A percentile compares a stretch with the other conserved stretches of the same genome.
Conservation (phyloP, 2,888 invertebrate species). For the Cheilosia grossa region DNA sequence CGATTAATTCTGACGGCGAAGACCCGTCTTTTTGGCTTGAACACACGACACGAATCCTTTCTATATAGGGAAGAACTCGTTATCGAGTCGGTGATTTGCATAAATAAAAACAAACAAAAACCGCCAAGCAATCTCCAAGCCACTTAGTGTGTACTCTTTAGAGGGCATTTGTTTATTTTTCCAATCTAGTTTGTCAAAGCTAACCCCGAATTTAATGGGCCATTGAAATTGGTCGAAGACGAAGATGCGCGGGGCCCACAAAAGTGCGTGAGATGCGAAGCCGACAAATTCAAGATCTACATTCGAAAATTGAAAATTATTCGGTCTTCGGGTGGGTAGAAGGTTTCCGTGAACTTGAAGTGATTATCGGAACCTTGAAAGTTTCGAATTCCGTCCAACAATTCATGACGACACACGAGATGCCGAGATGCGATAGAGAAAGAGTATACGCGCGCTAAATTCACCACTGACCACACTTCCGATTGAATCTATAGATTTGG, state of each 20-base stretch:
- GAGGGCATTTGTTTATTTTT: neutral
- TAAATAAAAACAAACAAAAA: slow-evolving; percentile 24
- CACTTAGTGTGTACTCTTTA: neutral
- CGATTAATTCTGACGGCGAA: slow-evolving; percentile 31
- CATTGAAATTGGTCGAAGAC: neutral
- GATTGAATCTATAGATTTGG: neutral
- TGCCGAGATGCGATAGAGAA: slow-evolving; percentile 7
- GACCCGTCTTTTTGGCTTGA: slow-evolving; percentile 1
- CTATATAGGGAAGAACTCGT: slow-evolving; percentile 29
- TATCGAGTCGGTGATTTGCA: slow-evolving; percentile 28
- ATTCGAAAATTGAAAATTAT: slow-evolving; percentile 6
- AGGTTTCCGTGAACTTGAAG: slow-evolving; percentile 65
- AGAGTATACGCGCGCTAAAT: neutral
- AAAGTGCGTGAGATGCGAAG: slow-evolving; percentile 25
- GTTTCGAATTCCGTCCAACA: slow-evolving; percentile 25
- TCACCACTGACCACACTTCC: neutral
- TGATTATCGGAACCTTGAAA: slow-evolving; percentile 54
- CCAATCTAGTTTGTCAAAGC: slow-evolving; percentile 10
- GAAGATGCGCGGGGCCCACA: neutral
- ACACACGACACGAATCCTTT: slow-evolving; percentile 43
- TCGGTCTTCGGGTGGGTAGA: slow-evolving; percentile 28
- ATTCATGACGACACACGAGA: slow-evolving; percentile 11
- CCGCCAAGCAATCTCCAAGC: neutral
- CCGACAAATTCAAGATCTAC: neutral
- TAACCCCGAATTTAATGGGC: slow-evolving; percentile 11